A percentile compares a stretch with the other conserved stretches of the same genome.
Conservation (phyloP, 2,113 vertebrate genomes). For the Periophthalmus modestus region DNA sequence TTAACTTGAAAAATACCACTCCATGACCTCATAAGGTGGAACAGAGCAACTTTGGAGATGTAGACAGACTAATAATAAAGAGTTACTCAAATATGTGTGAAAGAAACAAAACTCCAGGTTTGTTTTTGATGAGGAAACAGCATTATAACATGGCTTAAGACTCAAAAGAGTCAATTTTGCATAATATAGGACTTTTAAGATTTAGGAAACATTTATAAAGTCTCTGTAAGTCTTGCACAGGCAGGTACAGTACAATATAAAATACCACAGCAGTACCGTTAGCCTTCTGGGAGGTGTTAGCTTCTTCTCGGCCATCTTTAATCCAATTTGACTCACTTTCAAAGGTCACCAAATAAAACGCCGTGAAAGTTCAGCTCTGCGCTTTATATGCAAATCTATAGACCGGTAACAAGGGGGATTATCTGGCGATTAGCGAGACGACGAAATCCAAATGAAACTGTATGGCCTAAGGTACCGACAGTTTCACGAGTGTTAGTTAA, state of each 20-base stretch:
- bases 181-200: too few relatives aligned
- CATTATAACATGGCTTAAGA: too few relatives aligned
- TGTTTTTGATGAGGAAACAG: too few relatives aligned
- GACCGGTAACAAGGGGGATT: conserved; percentile 15
- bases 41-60: too few relatives aligned
- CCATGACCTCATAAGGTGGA: too few relatives aligned
- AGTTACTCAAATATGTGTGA: too few relatives aligned
- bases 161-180: too few relatives aligned
- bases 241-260: background rate
- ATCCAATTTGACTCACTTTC: conserved; percentile 10
- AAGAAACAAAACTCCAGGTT: too few relatives aligned
- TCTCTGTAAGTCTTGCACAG: background rate
- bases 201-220: background rate
- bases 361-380: background rate
- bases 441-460: background rate
- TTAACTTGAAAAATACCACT: too few relatives aligned
- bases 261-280: background rate
- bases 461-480: background rate
- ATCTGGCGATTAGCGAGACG: conserved; percentile 1
- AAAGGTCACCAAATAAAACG: background rate
- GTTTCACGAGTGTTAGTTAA: conserved; percentile 16
- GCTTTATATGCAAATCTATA: conserved; percentile 8
- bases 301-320: conserved; percentile 3
- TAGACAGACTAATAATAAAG: too few relatives aligned
- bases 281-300: conserved; percentile 8